Conservation (phyloP, 1,140 invertebrate species). For the Aphelenchoides fujianensis region DNA sequence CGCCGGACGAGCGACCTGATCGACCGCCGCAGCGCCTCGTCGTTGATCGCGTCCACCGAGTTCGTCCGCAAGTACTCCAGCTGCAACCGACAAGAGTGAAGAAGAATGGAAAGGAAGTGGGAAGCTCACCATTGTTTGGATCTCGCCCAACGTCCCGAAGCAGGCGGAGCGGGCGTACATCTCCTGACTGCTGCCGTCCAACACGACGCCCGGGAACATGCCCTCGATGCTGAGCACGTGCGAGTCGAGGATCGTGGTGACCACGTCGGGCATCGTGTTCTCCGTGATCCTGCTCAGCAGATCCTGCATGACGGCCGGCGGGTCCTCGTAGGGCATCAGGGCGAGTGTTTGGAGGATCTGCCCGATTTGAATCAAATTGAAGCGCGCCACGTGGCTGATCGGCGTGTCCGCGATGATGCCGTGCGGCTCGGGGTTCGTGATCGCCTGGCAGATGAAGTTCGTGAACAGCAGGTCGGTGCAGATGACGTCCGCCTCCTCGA, state of each 20-base stretch:
- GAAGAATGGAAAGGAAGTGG: slow-evolving; percentile 16
- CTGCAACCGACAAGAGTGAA: slow-evolving; percentile 42
- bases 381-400: slow-evolving; percentile 82
- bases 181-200: slow-evolving; percentile 42
- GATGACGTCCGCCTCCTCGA: slow-evolving; percentile 68
- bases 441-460: slow-evolving; percentile 89
- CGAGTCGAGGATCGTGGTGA: slow-evolving; percentile 43
- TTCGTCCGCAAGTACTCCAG: slow-evolving; percentile 34
- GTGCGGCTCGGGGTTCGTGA: slow-evolving; percentile 91
- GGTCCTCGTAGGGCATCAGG: slow-evolving; percentile 64
- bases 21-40: slow-evolving; percentile 38
- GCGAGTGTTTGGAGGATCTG: slow-evolving; percentile 87
- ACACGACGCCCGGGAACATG: slow-evolving; percentile 45
- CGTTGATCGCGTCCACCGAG: slow-evolving; percentile 42
- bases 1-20: slow-evolving; percentile 38
- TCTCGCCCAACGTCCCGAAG: slow-evolving; percentile 51
- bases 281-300: slow-evolving; percentile 66
- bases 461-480: slow-evolving; percentile 88
- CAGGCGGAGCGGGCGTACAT: slow-evolving; percentile 44
- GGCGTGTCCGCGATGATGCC: slow-evolving; percentile 85
- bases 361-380: slow-evolving; percentile 83
- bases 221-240: slow-evolving; percentile 39
- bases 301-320: slow-evolving; percentile 69
- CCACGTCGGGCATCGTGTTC: slow-evolving; percentile 46
- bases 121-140: slow-evolving; percentile 53